Evolutionary conservation across 2,888 invertebrate genomes (phyloP).

Genomic region (Eugnorisma glareosa): DNA sequence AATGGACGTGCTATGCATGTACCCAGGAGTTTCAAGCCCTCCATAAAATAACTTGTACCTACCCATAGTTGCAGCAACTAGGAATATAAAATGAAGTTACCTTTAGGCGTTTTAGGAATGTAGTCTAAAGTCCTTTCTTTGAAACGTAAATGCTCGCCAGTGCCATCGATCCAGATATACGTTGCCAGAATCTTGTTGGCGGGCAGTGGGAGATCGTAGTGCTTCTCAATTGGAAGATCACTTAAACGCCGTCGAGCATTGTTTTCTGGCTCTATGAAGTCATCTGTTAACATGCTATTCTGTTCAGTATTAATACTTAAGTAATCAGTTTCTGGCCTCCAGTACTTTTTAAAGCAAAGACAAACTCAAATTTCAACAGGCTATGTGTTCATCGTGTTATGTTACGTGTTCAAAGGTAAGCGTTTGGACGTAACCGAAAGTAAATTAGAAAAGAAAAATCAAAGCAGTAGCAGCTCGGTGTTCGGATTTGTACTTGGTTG

Average conservation of each 20-base stretch:
- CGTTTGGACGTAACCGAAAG: background rate
- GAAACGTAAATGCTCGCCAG: slow-evolving; percentile 95
- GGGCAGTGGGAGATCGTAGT: slow-evolving; percentile 94
- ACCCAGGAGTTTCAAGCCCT: background rate
- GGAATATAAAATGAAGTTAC: slow-evolving; percentile 71
- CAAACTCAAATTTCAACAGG: background rate
- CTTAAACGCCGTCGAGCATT: background rate
- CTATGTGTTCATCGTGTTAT: background rate
- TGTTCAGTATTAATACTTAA: background rate
- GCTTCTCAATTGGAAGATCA: slow-evolving; percentile 93
- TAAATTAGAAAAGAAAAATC: background rate
- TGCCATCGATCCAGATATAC: slow-evolving; percentile 98
- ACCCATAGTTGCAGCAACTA: background rate
- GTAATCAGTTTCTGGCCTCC: no score
- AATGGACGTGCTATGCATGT: background rate
- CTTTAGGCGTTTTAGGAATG: slow-evolving; percentile 93
- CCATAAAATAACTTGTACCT: background rate
- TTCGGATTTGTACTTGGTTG: background rate
- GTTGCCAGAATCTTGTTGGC: slow-evolving; percentile 95
- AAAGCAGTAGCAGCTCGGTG: background rate
- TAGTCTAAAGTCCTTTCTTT: slow-evolving; percentile 97
- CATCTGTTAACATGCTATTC: slow-evolving; percentile 19
- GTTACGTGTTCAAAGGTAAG: background rate
- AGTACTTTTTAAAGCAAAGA: background rate
- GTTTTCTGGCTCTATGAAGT: background rate